phyloP scores from a whole-genome alignment of 2,888 invertebrate species.

The Tetrapedia diversipes region DNA sequence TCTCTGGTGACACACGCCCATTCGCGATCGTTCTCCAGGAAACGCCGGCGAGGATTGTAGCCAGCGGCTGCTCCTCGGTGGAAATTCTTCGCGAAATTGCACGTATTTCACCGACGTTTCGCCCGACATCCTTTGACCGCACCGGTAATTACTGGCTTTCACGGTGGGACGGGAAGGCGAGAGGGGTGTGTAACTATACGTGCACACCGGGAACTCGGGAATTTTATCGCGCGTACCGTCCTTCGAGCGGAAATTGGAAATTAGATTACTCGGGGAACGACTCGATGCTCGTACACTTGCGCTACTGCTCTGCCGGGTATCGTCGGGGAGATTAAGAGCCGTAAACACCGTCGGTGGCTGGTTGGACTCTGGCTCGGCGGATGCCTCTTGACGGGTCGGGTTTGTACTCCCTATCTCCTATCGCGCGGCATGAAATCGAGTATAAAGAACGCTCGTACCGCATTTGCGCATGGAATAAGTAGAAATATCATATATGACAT shows the following conservation, averaged over 20 bases:
- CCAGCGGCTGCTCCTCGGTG: conserved; percentile 8
- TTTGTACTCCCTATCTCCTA: neutral
- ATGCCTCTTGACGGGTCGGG: neutral
- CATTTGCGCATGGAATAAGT: neutral
- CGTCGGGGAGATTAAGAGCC: conserved; percentile 25
- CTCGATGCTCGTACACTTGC: neutral
- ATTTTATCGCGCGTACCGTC: conserved; percentile 25
- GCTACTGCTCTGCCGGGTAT: conserved; percentile 11
- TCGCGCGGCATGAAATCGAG: neutral
- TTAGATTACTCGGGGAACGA: conserved; percentile 29
- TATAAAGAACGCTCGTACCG: neutral
- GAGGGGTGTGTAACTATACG: neutral
- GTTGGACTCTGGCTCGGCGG: neutral
- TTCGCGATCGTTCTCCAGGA: conserved; percentile 59
- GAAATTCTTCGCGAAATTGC: conserved; percentile 46
- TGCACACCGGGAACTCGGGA: neutral
- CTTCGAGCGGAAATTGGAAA: conserved; percentile 38
- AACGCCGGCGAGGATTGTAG: conserved; percentile 24
- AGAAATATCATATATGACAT: too few relatives aligned
- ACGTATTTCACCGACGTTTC: conserved; percentile 4
- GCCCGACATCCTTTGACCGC: conserved; percentile 27
- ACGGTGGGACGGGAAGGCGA: neutral
- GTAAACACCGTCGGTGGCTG: neutral
- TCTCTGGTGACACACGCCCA: conserved; percentile 78
- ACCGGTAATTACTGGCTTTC: conserved; percentile 31